Percentiles rank a stretch among this genome's conserved stretches.
Conservation (phyloP, 1,140 invertebrate species). For the Sarcophaga bullata region DNA sequence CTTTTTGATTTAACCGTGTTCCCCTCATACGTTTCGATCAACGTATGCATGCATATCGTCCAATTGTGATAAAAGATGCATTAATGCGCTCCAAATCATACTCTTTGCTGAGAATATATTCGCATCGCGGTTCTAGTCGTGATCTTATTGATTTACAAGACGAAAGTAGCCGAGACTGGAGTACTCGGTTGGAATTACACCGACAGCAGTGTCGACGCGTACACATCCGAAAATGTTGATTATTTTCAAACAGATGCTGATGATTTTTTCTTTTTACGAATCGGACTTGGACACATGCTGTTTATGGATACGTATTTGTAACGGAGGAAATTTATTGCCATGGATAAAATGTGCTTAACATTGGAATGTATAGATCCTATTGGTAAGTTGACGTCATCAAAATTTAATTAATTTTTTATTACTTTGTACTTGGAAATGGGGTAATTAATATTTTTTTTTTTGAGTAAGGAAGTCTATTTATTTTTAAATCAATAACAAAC, state of each 20-base stretch:
- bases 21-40: conserved; percentile 86
- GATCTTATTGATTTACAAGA: conserved; percentile 55
- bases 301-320: conserved; percentile 76
- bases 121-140: conserved; percentile 66
- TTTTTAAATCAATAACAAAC: no score
- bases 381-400: conserved; percentile 68
- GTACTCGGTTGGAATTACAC: conserved; percentile 84
- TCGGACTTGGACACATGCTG: conserved; percentile 80
- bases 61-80: conserved; percentile 89
- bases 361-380: conserved; percentile 90
- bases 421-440: no score
- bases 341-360: conserved; percentile 93
- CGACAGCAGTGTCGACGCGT: conserved; percentile 85
- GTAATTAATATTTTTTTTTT: no score
- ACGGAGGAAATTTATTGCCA: conserved; percentile 85
- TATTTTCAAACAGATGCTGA: conserved; percentile 84
- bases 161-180: conserved; percentile 67
- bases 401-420: no score
- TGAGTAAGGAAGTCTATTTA: no score
- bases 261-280: conserved; percentile 85
- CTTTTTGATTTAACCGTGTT: conserved; percentile 83
- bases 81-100: conserved; percentile 77
- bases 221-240: conserved; percentile 91
- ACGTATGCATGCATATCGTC: conserved; percentile 82
- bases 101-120: conserved; percentile 78